Evolutionary conservation across 2,113 vertebrate species (phyloP).

Genomic region (Xiphophorus couchianus): DNA sequence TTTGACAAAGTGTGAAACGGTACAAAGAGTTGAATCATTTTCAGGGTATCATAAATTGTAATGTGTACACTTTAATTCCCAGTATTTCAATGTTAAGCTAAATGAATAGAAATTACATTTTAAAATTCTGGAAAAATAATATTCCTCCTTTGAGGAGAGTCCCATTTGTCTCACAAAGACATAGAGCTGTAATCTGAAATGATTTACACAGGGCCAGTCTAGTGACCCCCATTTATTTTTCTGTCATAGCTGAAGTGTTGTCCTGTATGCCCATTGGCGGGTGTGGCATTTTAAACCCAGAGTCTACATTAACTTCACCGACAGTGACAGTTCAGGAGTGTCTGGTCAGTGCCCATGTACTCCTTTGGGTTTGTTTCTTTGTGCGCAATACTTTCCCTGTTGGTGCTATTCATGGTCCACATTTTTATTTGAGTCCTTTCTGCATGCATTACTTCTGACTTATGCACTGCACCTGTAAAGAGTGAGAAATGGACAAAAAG

Average conservation of each 20-base stretch:
- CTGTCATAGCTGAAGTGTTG: background rate
- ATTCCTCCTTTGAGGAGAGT: background rate
- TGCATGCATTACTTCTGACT: background rate
- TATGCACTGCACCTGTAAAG: background rate
- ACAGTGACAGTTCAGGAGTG: constrained; percentile 28
- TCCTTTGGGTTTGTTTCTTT: constrained; percentile 31
- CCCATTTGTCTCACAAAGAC: background rate
- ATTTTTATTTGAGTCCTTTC: constrained; percentile 11
- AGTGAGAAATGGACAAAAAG: constrained; percentile 17
- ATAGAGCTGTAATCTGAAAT: background rate
- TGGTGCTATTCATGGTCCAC: constrained; percentile 4
- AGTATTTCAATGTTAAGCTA: background rate
- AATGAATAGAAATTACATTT: background rate
- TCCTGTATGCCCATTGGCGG: background rate
- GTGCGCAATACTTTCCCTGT: constrained; percentile 8
- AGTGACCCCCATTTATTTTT: constrained; percentile 13
- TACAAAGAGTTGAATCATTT: background rate
- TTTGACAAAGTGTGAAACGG: background rate
- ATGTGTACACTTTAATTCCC: background rate
- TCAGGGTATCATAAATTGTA: background rate
- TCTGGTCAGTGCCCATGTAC: constrained; percentile 43
- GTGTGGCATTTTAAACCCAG: background rate
- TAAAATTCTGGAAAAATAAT: background rate
- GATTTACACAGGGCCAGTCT: background rate
- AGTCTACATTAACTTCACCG: constrained; percentile 31